phyloP scores from a whole-genome alignment of 2,888 invertebrate genomes.

The Drosophila quasianomalipes region DNA sequence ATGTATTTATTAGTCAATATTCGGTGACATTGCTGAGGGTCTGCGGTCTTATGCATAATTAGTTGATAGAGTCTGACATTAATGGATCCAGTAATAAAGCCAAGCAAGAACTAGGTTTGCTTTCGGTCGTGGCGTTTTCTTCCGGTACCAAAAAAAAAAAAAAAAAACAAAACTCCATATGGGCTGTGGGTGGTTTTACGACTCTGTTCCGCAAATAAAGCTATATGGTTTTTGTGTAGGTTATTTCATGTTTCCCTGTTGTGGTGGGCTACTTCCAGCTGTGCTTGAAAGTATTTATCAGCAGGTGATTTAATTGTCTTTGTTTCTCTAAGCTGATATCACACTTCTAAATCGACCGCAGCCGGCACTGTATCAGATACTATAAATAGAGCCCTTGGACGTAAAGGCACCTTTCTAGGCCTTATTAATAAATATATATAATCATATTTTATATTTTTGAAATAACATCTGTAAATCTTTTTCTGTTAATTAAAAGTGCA shows the following conservation, averaged over 20 bases:
- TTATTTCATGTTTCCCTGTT: conserved; percentile 2
- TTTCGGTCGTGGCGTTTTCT: conserved; percentile 33
- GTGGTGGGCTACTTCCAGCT: conserved; percentile 24
- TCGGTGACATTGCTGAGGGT: conserved; percentile 57
- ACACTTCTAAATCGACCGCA: neutral
- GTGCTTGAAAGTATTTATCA: conserved; percentile 36
- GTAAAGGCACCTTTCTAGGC: neutral
- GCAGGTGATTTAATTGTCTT: conserved; percentile 25
- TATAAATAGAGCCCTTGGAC: too few species aligned
- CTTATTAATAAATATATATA: neutral
- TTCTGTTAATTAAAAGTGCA: too few species aligned
- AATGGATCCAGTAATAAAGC: conserved; percentile 28
- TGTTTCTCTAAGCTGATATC: conserved; percentile 11
- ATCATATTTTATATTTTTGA: neutral
- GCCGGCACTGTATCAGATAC: neutral
- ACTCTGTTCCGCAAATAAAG: conserved; percentile 38
- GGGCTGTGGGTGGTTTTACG: conserved; percentile 58
- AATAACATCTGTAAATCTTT: neutral
- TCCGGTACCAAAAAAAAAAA: conserved; percentile 45
- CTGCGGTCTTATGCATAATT: conserved; percentile 69
- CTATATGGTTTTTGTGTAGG: neutral
- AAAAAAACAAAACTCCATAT: conserved; percentile 18
- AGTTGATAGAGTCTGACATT: conserved; percentile 49
- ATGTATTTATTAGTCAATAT: conserved; percentile 64
- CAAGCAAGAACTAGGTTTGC: conserved; percentile 38